Conservation (phyloP, 2,797 vertebrate species). For the Myotis myotis region DNA sequence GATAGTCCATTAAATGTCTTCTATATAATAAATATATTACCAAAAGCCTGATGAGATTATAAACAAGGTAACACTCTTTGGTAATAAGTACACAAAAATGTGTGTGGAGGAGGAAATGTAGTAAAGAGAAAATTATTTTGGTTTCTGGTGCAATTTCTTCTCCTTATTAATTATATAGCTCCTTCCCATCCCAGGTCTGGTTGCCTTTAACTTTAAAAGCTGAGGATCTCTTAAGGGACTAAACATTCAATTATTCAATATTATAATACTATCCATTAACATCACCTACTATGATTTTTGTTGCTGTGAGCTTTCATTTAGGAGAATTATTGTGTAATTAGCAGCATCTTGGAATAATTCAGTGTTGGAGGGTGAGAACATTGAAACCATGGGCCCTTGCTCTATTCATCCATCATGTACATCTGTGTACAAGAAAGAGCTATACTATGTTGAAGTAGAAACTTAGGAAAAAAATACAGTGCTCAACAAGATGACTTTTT, state of each 20-base stretch:
- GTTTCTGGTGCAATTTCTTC: constrained; percentile 16
- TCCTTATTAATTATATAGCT: background rate
- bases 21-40: constrained; percentile 35
- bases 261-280: constrained; percentile 53
- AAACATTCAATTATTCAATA: constrained; percentile 56
- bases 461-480: constrained; percentile 71
- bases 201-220: constrained; percentile 57
- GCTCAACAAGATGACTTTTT: constrained; percentile 72
- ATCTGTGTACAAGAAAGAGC: constrained; percentile 76
- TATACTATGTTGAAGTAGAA: constrained; percentile 69
- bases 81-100: constrained; percentile 35
- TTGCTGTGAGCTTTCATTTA: constrained; percentile 73
- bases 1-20: background rate
- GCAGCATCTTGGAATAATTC: constrained; percentile 77
- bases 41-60: background rate
- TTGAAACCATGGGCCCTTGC: constrained; percentile 69
- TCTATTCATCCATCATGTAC: constrained; percentile 73
- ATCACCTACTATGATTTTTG: constrained; percentile 60
- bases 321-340: constrained; percentile 73
- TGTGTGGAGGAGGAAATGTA: background rate
- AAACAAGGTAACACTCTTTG: constrained; percentile 8
- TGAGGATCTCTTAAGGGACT: constrained; percentile 8
- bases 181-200: background rate
- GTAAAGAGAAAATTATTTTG: constrained; percentile 32
- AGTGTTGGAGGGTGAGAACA: constrained; percentile 76